Percentiles rank a stretch among this genome's conserved stretches.
Conservation (phyloP, 2,113 vertebrate genomes). For the Eptesicus fuscus region DNA sequence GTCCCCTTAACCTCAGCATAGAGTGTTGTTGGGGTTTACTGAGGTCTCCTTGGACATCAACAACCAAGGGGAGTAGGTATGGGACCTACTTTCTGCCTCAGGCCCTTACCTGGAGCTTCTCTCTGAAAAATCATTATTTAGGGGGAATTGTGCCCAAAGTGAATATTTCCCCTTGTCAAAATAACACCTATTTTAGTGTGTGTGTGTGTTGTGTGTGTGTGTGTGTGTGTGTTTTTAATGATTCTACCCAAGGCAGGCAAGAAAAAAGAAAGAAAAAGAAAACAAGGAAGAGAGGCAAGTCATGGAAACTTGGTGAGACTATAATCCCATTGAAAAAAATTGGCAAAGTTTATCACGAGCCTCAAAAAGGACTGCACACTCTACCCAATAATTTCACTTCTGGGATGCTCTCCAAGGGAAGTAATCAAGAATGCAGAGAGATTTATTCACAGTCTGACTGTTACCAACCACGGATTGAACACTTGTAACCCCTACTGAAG, state of each 20-base stretch:
- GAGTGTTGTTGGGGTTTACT: neutral
- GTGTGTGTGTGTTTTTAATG: neutral
- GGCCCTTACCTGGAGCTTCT: neutral
- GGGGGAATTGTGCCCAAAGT: neutral
- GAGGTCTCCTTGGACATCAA: neutral
- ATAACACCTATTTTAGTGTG: neutral
- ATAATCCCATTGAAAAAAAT: slow-evolving; percentile 53
- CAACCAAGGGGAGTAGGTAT: neutral
- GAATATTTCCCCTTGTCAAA: slow-evolving; percentile 9
- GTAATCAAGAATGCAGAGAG: slow-evolving; percentile 55
- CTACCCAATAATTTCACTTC: slow-evolving; percentile 55
- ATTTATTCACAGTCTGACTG: slow-evolving; percentile 39
- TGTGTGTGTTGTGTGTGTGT: neutral
- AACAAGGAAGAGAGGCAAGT: slow-evolving; percentile 32
- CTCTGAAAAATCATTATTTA: neutral
- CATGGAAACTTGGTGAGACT: slow-evolving; percentile 37
- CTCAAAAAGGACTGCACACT: slow-evolving; percentile 15
- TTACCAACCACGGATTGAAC: slow-evolving; percentile 44
- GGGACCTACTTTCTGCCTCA: neutral
- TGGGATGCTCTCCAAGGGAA: slow-evolving; percentile 57
- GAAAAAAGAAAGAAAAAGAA: too few species aligned
- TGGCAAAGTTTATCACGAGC: slow-evolving; percentile 51
- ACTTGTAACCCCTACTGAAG: slow-evolving; percentile 43
- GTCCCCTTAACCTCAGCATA: neutral
- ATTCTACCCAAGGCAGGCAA: neutral